Conservation (phyloP, 2,113 vertebrate genomes). For the Rynchops niger region DNA sequence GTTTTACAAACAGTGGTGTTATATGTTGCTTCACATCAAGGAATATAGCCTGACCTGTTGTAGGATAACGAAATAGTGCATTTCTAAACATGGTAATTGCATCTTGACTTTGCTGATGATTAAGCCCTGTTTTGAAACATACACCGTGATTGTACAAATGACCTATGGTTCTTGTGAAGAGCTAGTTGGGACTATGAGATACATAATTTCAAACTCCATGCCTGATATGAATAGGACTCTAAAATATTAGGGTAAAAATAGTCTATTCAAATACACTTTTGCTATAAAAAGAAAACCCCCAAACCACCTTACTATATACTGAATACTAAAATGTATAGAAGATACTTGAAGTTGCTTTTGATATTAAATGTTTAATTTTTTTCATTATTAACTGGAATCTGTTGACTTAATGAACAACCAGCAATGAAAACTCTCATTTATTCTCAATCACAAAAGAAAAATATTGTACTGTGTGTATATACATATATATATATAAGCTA, state of each 20-base stretch:
- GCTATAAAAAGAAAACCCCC: constrained; percentile 7
- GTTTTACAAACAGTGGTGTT: constrained; percentile 15
- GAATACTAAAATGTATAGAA: constrained; percentile 11
- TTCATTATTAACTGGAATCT: constrained; percentile 37
- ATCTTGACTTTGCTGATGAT: constrained; percentile 29
- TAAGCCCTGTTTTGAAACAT: constrained; percentile 41
- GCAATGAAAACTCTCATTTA: constrained; percentile 34
- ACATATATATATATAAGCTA: constrained; percentile 52
- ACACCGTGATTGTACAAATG: constrained; percentile 25
- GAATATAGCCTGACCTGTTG: neutral
- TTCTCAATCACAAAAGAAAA: constrained; percentile 51
- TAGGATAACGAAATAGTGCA: neutral
- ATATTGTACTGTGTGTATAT: constrained; percentile 63
- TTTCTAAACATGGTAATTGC: constrained; percentile 30
- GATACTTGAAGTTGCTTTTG: constrained; percentile 55
- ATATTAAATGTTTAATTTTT: constrained; percentile 52
- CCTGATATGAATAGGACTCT: constrained; percentile 35
- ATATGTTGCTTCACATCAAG: constrained; percentile 15
- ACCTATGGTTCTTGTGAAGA: constrained; percentile 44
- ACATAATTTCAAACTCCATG: constrained; percentile 17
- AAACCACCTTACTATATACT: constrained; percentile 49
- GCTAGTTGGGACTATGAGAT: neutral
- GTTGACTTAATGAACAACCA: constrained; percentile 34
- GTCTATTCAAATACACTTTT: constrained; percentile 59
- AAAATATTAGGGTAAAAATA: constrained; percentile 38